Evolutionary conservation across 2,888 invertebrate genomes (phyloP).

Genomic region (Microplitis manilae): DNA sequence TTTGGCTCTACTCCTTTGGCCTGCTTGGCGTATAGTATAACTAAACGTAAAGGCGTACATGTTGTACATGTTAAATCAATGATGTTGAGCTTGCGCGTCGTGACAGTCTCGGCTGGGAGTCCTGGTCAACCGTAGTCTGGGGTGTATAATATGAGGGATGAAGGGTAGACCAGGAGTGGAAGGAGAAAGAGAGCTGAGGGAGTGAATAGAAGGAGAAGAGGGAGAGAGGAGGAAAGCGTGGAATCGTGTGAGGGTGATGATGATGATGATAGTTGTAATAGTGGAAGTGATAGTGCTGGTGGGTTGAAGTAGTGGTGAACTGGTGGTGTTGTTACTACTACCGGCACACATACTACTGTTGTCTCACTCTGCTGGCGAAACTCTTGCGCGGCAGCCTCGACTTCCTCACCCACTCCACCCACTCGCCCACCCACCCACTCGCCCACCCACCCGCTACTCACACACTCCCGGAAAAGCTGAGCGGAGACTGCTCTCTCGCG

Average conservation of each 20-base stretch:
- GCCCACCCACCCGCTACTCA: conserved; percentile 23
- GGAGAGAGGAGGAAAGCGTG: conserved; percentile 19
- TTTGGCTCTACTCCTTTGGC: conserved; percentile 35
- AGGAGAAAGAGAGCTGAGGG: not conserved
- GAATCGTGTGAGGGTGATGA: conserved; percentile 25
- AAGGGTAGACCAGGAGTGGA: not conserved
- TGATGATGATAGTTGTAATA: conserved; percentile 28
- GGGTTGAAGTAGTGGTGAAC: not conserved
- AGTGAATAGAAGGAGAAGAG: not conserved
- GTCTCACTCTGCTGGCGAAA: not conserved
- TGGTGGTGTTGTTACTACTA: conserved; percentile 11
- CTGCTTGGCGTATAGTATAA: not conserved
- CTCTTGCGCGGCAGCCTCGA: conserved; percentile 22
- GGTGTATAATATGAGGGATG: conserved; percentile 16
- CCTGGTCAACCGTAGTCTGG: conserved; percentile 43
- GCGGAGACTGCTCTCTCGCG: not conserved
- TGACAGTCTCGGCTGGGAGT: conserved; percentile 51
- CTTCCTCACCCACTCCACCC: conserved; percentile 28
- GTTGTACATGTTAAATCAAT: conserved; percentile 67
- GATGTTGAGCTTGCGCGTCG: conserved; percentile 68
- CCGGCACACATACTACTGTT: not conserved
- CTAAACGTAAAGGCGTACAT: conserved; percentile 41
- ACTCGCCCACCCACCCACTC: conserved; percentile 13
- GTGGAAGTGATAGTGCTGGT: conserved; percentile 7
- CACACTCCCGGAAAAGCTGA: conserved; percentile 13